Base-by-base conservation (phyloP, 2,888 invertebrate species). In the Ernsta delagoae region DNA sequence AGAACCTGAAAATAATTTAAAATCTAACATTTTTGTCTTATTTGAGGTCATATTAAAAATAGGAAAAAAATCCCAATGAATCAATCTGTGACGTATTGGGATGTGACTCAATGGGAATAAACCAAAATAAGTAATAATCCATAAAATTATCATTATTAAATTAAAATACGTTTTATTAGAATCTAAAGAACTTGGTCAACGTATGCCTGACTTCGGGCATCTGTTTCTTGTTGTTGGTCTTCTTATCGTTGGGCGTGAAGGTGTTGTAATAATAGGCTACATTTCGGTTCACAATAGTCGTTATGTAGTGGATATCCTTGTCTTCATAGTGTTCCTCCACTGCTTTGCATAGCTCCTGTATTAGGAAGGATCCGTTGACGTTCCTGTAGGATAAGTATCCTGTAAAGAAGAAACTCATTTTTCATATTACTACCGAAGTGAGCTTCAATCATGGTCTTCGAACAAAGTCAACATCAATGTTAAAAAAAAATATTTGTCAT, bases 171-270 rank as follows among this genome's bases (percentile, higher is more conserved):
- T n/a, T 36, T 1, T n/a, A 4, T 12, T 12, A 77, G 64, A 80
- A 78, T 59, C 77, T 80, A n/a, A 83, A 73, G 6, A 84, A 71
- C 70, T 87, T 90, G 0, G 89, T 90, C 65, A 91, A 74, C 1
- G 88, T 84, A 39, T 80, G 88, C 56, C 83, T 79, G 0, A 87
- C 85, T 73, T 90, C 91, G 0, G 89, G 87, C 78, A 86, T 88
- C 71, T 87, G 87, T 70, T 89, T 89, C 72, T 85, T 90, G 24
- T 84, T 76, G 53, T 85, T 75, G 4, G 76, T 78, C 0, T 66
- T 69, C 8, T 7, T 67, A 7, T 79, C 70, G 0, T 60, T 73
- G 0, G 83, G 82, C 0, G 83, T 78, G 69, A 81, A 78, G 0
- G 87, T 83, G 3, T 59, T 70, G 41, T 79, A 76, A 1, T 83